Conservation (phyloP, 2,113 vertebrate species). For the Microcebus griseorufus region DNA sequence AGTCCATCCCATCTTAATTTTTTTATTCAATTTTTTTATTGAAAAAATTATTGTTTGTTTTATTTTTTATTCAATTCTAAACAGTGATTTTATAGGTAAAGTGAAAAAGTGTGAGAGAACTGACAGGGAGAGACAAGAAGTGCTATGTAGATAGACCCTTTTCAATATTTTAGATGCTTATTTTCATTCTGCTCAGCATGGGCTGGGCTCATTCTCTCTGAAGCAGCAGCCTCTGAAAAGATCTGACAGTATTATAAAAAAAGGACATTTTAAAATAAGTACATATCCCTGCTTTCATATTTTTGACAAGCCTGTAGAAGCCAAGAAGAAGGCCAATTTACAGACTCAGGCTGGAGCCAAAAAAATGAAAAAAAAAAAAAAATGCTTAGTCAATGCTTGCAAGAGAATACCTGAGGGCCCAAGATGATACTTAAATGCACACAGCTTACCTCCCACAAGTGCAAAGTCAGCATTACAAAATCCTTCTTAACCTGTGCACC, state of each 20-base stretch:
- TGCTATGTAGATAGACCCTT: neutral
- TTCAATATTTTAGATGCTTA: slow-evolving; percentile 52
- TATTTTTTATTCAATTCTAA: neutral
- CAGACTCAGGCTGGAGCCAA: slow-evolving; percentile 46
- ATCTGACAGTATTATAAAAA: slow-evolving; percentile 71
- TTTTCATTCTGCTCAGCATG: slow-evolving; percentile 45
- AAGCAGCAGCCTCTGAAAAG: slow-evolving; percentile 62
- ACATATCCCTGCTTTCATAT: slow-evolving; percentile 63
- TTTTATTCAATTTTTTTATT: no score
- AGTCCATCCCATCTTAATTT: neutral
- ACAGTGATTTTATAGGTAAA: slow-evolving; percentile 24
- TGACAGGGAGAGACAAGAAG: neutral
- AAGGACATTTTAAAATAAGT: slow-evolving; percentile 76
- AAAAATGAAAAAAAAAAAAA: slow-evolving; percentile 73
- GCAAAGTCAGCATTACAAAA: neutral
- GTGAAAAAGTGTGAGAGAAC: neutral
- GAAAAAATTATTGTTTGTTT: neutral
- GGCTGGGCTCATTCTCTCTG: slow-evolving; percentile 59
- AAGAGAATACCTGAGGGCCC: slow-evolving; percentile 61
- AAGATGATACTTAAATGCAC: slow-evolving; percentile 59
- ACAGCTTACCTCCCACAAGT: neutral
- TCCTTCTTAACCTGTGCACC: neutral
- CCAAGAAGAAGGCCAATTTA: slow-evolving; percentile 65
- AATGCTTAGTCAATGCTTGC: slow-evolving; percentile 52
- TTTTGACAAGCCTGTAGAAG: slow-evolving; percentile 71